Evolutionary conservation across 1,140 invertebrate species (phyloP), one percentile per base, ranked within the genome.

Genomic region (Neocloeon triangulifer): DNA sequence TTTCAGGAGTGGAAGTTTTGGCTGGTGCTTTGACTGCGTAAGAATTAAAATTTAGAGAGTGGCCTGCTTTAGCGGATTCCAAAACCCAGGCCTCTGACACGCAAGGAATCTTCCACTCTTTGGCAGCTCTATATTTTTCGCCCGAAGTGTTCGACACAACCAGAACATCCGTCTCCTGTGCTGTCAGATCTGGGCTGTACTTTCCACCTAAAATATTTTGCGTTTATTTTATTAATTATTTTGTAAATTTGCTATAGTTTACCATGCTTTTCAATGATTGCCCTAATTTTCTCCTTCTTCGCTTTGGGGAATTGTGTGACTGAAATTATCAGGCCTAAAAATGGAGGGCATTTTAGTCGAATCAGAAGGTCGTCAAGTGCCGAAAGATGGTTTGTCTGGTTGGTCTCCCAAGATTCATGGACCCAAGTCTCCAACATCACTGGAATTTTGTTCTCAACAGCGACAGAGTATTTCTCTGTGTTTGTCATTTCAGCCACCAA

Each of bases 81-180:
- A 62, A 64, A 19, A 91, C 54, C 84, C 85, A 92, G 10, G 70
- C 54, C 0, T 66, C 61, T 30, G 51, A 59, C 1, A 84, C 61
- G 47, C 73, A 76, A 19, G 66, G 63, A 40, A 80, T 75, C 34
- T 67, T 65, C 51, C 71, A 79, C 39, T 69, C 64, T 28, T 66
- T 48, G 0, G 82, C 84, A 41, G 68, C 74, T 40, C 70, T 73
- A 44, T 74, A 73, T 48, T 92, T 92, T 10, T 79, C 69, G 34
- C 80, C 80, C 35, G 65, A 58, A 2, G 70, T 48, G 25, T 58
- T 51, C 25, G 53, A 49, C 4, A 60, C 42, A 15, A 69, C 49
- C 0, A 67, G 44, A 36, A 66, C 51, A 12, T 56, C 58, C 5
- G 60, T 64, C 38, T 55, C 49, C n/a, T 56, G 48, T 27, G 56